Conservation (phyloP, 2,113 vertebrate species). For the Cisticola juncidis region DNA sequence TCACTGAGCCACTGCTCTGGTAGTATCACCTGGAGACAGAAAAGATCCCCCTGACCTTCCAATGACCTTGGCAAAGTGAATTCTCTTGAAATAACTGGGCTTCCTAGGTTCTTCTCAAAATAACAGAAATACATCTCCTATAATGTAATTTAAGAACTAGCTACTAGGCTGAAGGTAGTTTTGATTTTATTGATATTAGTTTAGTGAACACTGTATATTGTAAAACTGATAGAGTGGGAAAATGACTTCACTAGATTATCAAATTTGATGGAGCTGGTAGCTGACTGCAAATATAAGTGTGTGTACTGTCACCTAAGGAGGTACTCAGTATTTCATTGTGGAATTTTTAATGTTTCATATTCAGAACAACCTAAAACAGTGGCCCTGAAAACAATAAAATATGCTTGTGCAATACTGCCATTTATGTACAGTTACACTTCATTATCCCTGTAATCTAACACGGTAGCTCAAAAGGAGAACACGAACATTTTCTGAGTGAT, state of each 20-base stretch:
- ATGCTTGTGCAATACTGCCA: constrained; percentile 18
- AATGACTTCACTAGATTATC: constrained; percentile 52
- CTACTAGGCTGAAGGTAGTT: constrained; percentile 28
- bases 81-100: not conserved
- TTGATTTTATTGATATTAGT: constrained; percentile 54
- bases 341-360: constrained; percentile 54
- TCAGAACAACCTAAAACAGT: constrained; percentile 45
- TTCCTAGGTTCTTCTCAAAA: not conserved
- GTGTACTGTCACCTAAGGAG: constrained; percentile 20
- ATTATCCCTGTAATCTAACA: constrained; percentile 69
- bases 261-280: constrained; percentile 15
- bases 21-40: not conserved
- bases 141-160: constrained; percentile 31
- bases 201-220: constrained; percentile 49
- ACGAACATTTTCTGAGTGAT: constrained; percentile 63
- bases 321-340: constrained; percentile 35
- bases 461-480: constrained; percentile 39
- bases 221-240: constrained; percentile 56
- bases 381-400: constrained; percentile 61
- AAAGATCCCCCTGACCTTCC: not conserved
- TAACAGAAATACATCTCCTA: constrained; percentile 30
- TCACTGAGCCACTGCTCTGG: not conserved
- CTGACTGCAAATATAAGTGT: not conserved
- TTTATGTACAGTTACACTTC: constrained; percentile 71
- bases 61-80: constrained; percentile 11